phyloP scores from a whole-genome alignment of 2,797 vertebrate genomes.

The Scleropages formosus region DNA sequence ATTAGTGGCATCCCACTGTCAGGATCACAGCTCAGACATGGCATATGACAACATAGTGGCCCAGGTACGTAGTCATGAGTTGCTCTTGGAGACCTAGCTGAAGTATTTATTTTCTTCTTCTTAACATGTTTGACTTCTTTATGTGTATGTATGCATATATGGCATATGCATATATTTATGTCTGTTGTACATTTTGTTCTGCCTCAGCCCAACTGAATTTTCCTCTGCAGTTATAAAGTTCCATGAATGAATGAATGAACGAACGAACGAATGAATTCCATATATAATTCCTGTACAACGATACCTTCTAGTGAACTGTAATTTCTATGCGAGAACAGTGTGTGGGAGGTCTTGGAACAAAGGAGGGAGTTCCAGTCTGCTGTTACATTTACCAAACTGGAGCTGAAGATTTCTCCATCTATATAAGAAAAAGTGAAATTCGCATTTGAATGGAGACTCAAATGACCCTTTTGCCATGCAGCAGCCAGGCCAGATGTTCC shows the following conservation, averaged over 20 bases:
- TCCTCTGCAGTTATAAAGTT: too few relatives aligned
- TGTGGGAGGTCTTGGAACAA: background rate
- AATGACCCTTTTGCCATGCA: conserved; percentile 19
- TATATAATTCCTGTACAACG: too few relatives aligned
- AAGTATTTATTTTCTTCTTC: too few relatives aligned
- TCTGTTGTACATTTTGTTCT: too few relatives aligned
- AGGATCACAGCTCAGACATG: conserved; percentile 49
- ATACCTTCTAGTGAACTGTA: background rate
- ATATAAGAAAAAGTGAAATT: background rate
- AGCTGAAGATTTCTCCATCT: background rate
- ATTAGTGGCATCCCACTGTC: conserved; percentile 60
- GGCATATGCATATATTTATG: too few relatives aligned
- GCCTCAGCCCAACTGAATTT: too few relatives aligned
- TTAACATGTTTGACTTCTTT: too few relatives aligned
- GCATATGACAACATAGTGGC: conserved; percentile 39
- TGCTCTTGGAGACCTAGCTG: background rate
- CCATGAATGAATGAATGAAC: too few relatives aligned
- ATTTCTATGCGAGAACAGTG: background rate
- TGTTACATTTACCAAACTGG: background rate
- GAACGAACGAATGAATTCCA: too few relatives aligned
- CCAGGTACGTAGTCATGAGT: conserved; percentile 50
- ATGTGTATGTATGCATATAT: too few relatives aligned
- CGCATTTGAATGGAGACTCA: background rate
- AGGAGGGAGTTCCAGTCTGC: background rate
- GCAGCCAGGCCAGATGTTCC: conserved; percentile 72